Percentiles rank a stretch among this genome's conserved stretches.
Conservation (phyloP, 2,113 vertebrate species). For the Paradisaea rubra region DNA sequence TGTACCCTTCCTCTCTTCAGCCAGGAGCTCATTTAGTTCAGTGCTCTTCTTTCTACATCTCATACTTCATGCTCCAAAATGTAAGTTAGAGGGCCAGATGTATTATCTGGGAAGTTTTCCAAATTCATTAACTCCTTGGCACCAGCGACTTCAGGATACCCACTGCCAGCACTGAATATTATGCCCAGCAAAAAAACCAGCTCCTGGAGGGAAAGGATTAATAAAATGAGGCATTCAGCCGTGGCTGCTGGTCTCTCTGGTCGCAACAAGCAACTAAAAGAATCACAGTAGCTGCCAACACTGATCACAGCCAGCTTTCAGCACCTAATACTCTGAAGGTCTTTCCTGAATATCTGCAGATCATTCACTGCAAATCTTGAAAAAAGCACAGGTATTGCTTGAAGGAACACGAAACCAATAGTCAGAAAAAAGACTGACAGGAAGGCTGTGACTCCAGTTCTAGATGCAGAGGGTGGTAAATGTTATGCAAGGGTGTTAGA, state of each 20-base stretch:
- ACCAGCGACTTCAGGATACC: conserved; percentile 42
- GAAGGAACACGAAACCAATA: not conserved
- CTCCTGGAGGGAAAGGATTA: conserved; percentile 59
- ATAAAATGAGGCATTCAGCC: conserved; percentile 44
- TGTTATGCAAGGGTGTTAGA: not conserved
- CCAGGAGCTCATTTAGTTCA: conserved; percentile 32
- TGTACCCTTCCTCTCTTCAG: not conserved
- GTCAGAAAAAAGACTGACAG: not conserved
- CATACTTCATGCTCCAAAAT: conserved; percentile 40
- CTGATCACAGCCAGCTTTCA: not conserved
- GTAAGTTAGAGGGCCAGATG: conserved; percentile 66
- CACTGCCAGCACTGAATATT: conserved; percentile 47
- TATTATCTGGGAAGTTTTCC: conserved; percentile 70
- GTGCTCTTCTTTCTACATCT: conserved; percentile 30
- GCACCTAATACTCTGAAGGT: not conserved
- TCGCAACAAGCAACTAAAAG: not conserved
- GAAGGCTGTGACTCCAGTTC: not conserved
- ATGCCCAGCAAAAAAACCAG: conserved; percentile 54
- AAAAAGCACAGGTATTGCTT: not conserved
- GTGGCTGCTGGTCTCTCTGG: conserved; percentile 28
- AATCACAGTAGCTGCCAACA: not conserved
- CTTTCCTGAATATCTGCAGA: not conserved
- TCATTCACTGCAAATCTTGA: not conserved
- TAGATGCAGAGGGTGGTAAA: not conserved
- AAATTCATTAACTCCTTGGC: conserved; percentile 68